Evolutionary conservation across 23 tunicate species (phyloP), one percentile per base, ranked within the genome.

Genomic region (Ciona savignyi): DNA sequence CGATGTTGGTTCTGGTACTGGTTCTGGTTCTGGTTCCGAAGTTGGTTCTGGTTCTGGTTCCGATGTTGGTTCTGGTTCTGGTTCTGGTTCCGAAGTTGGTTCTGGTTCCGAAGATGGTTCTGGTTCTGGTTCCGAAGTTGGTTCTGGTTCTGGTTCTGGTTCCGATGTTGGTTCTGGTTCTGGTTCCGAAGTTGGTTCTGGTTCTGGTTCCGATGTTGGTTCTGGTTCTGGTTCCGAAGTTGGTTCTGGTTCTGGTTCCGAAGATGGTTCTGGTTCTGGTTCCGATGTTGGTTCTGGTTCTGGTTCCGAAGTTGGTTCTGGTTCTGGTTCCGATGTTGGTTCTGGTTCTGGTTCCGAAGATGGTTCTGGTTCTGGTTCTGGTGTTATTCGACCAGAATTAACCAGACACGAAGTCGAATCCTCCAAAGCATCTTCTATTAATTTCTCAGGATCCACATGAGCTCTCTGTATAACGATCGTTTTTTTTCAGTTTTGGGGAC

Each of bases 91-190:
- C 23, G 74, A 51, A 31, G 32, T 9, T 2, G 20, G n/a, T 22
- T 51, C n/a, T 31, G 74, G 74, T 31, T 70, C 56, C 4, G 74
- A 51, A 31, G 32, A 3, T 3, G 19, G n/a, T 22, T 2, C 11
- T 33, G 74, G 74, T 34, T 70, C 74, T 70, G 74, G 74, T 31
- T 70, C 74, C 23, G n/a, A 2, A 2, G 74, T 22, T 33, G 74
- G 74, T 70, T 70, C 56, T 70, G 74, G 74, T 70, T 70, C 56
- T 2, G 26, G 51, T 21, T 31, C 25, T n/a, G n/a, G n/a, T n/a
- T n/a, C n/a, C n/a, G n/a, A n/a, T n/a, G n/a, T n/a, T 2, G 74
- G 74, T 30, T 33, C 56, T 2, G 56, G 74, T 34, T 70, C 74
- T 33, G 26, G 26, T 22, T 31, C 2, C 21, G 35, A 21, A 22